Percentiles rank a stretch among this genome's conserved stretches.
These are phyloP conservation scores for Craseonycteris thonglongyai DNA, from an alignment of 2,113 vertebrate genomes.

Conservation along the genomic window DNA sequence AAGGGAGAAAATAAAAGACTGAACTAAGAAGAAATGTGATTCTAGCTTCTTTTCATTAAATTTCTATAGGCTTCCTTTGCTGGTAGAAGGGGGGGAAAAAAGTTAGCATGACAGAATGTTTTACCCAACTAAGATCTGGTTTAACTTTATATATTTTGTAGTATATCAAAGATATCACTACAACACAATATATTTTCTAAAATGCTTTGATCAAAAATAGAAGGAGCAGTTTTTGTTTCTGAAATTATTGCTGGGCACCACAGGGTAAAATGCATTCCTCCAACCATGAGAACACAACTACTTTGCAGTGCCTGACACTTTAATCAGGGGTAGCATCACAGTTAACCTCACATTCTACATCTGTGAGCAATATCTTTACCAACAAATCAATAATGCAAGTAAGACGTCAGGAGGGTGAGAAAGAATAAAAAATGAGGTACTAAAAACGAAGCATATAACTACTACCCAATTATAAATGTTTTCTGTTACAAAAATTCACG, in stretches of 20 bases:
- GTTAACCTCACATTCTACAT: background rate
- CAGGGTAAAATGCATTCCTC: background rate
- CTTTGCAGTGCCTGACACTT: background rate
- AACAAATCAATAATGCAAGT: background rate
- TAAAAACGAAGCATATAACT: background rate
- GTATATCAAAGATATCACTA: background rate
- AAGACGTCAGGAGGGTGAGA: background rate
- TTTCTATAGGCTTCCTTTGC: conserved; percentile 50
- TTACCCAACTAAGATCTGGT: conserved; percentile 16
- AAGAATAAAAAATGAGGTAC: background rate
- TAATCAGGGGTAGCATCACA: background rate
- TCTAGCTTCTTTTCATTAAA: conserved; percentile 57
- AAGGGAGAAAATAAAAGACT: conserved; percentile 14
- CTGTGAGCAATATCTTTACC: background rate
- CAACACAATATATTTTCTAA: background rate
- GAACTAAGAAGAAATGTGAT: conserved; percentile 45
- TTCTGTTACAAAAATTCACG: background rate
- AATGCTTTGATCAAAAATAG: background rate
- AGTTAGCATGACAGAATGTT: background rate
- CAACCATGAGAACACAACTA: background rate
- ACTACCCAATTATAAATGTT: background rate
- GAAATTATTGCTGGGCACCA: background rate
- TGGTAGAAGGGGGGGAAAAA: background rate
- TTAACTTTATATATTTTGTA: conserved; percentile 26
- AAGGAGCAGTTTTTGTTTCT: background rate